Conservation (phyloP, 2,113 vertebrate genomes). For the Apus apus region DNA sequence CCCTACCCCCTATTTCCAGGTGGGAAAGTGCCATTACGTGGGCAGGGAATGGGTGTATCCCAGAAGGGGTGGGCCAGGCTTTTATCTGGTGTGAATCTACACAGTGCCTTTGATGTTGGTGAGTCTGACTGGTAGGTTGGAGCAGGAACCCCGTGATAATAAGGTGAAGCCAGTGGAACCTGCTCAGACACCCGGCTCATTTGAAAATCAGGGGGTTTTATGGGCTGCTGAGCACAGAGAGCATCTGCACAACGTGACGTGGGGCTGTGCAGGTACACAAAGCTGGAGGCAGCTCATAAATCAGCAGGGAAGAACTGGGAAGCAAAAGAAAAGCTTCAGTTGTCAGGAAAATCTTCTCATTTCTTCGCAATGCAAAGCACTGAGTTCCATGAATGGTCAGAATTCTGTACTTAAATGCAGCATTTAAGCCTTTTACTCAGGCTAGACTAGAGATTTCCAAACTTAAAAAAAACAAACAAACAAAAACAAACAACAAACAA, state of each 20-base stretch:
- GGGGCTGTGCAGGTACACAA: not conserved
- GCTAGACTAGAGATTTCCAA: not conserved
- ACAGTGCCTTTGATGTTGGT: conserved; percentile 9
- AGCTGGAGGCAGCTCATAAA: not conserved
- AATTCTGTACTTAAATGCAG: not conserved
- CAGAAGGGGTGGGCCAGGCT: not conserved
- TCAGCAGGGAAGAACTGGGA: not conserved
- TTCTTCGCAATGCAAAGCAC: not conserved
- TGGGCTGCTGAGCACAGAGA: not conserved
- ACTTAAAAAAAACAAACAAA: not conserved
- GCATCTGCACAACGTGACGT: not conserved
- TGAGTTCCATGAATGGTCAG: not conserved
- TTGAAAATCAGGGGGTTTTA: conserved; percentile 4
- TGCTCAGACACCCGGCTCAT: not conserved
- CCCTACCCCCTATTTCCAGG: not conserved
- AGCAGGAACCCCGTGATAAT: not conserved
- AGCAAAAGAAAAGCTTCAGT: not conserved
- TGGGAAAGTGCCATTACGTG: not conserved
- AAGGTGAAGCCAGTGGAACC: conserved; percentile 53
- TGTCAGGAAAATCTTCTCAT: not conserved
- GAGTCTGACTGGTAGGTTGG: not conserved
- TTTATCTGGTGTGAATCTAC: conserved; percentile 43
- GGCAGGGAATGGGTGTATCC: conserved; percentile 36
- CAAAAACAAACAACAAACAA: too few species aligned
- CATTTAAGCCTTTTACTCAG: not conserved